Base-by-base conservation (phyloP, 2,113 vertebrate genomes). In the Chitala chitala region DNA sequence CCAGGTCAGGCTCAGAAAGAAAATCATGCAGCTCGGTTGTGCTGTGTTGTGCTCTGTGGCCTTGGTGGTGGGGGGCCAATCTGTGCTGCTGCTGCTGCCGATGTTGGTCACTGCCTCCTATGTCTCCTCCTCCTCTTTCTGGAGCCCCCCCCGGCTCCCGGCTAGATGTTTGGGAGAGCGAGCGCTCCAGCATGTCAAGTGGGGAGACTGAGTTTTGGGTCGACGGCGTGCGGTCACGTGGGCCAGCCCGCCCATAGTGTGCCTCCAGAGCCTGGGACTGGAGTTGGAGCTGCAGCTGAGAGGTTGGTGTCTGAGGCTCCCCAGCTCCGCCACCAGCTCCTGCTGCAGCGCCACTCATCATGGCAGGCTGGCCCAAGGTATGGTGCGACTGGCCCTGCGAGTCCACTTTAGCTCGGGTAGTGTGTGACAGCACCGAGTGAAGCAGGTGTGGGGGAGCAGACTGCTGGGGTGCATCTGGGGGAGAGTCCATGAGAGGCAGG, bases 341-440 rank as follows among this genome's bases (percentile, higher is more conserved):
- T 58, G 76, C 84, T 53, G 80, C 58, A 72, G 82, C 78, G 69
- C 84, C 71, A 29, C 75, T 77, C 78, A 89, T 92, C 54, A 94
- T 82, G 38, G 85, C 75, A 74, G 87, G 89, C 44, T 92, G 88
- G 70, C 53, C 89, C 76, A 88, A 75, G 69, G 86, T 64, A 64
- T 88, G 87, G 24, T 83, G 84, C 29, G 80, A n/a, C n/a, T n/a
- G n/a, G n/a, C n/a, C n/a, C n/a, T n/a, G 74, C 0, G 80, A 46
- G 1, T 93, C 91, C 77, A 92, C 84, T 0, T 93, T 92, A 0
- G 87, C 83, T 4, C 72, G 73, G 0, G 92, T 87, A 0, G 91
- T 87, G 12, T 94, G 92, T 12, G 93, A 93, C 56, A 95, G 90
- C 53, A 93, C 92, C 0, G 94, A 93, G 17, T 92, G 93, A 12